Base-by-base conservation (phyloP, 1,140 invertebrate genomes). In the Ceratina japonica region DNA sequence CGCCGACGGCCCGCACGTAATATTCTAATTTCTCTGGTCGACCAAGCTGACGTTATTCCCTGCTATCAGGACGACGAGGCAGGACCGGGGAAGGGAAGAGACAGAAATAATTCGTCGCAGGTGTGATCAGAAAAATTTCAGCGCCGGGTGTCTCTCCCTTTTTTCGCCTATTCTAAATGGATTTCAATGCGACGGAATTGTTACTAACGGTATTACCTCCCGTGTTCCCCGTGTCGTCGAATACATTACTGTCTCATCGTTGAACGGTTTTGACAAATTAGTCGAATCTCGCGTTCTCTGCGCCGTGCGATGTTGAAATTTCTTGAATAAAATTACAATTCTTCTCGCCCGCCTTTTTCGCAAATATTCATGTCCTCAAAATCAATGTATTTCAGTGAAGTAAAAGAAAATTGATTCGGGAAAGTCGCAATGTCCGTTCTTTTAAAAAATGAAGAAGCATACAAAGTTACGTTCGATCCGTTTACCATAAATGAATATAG, bases 11-110 rank as follows among this genome's bases (percentile, higher is more conserved):
- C 64, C 71, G 79, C 84, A 83, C 82, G 87, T 81, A 86, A 89
- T 88, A 89, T 89, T 89, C 84, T 87, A 89, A 89, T 89, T 84
- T 83, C 79, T 68, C 87, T 87, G 75, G 87, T 89, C 86, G 73
- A 75, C 83, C 87, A 89, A 88, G 87, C 88, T 89, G 88, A 85
- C 87, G 88, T 89, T 82, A 61, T 82, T 82, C 85, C 73, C 81
- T 80, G 79, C 75, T 65, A 84, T 70, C 64, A 63, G 24, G 13
- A 44, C 63, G 63, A 71, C 77, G 70, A 64, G 27, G 61, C 37
- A 44, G 64, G 22, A 61, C 62, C 64, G 75, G 27, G 15, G 59
- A 22, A 68, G 44, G 63, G 72, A 61, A 78, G 66, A 75, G 62
- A 58, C 49, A 76, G 31, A 69, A 74, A 85, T 77, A 79, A 81